phyloP scores from a whole-genome alignment of 2,113 vertebrate genomes.

The Hippoglossus stenolepis region DNA sequence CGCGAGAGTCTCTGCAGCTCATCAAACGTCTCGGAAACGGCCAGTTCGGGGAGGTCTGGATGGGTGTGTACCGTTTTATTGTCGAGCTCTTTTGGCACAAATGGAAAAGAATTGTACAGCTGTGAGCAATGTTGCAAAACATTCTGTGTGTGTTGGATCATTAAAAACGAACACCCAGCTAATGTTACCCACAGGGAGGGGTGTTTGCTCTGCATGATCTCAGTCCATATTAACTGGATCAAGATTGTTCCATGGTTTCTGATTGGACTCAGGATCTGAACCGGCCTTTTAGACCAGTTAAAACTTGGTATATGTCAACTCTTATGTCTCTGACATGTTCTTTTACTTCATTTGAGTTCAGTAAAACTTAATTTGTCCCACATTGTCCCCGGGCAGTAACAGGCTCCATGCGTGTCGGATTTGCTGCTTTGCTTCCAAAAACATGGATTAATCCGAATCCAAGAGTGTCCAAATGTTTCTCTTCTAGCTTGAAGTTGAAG shows the following conservation, averaged over 20 bases:
- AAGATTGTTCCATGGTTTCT: neutral
- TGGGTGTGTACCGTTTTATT: conserved; percentile 88
- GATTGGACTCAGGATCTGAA: neutral
- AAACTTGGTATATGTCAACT: neutral
- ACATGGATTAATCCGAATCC: no score
- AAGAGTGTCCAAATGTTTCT: no score
- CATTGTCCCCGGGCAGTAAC: no score
- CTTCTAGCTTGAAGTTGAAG: no score
- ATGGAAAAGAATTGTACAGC: conserved; percentile 24
- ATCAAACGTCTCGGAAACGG: conserved; percentile 99
- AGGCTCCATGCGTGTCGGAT: no score
- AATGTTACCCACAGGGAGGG: conserved; percentile 20
- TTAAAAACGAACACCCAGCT: conserved; percentile 13
- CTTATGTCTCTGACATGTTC: no score
- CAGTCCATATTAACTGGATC: neutral
- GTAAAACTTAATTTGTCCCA: no score
- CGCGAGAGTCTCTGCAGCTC: conserved; percentile 98
- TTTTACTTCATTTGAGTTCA: no score
- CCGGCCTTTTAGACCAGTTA: neutral
- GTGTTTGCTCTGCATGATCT: neutral
- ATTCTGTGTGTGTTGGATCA: conserved; percentile 34
- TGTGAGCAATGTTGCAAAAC: conserved; percentile 43
- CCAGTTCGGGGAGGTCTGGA: conserved; percentile 99
- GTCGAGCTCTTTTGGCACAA: conserved; percentile 10
- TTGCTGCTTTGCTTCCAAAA: no score